A percentile compares a stretch with the other conserved stretches of the same genome.
phyloP scores from a whole-genome alignment of 2,888 invertebrate species.

The Ditylenchus weischeri region DNA sequence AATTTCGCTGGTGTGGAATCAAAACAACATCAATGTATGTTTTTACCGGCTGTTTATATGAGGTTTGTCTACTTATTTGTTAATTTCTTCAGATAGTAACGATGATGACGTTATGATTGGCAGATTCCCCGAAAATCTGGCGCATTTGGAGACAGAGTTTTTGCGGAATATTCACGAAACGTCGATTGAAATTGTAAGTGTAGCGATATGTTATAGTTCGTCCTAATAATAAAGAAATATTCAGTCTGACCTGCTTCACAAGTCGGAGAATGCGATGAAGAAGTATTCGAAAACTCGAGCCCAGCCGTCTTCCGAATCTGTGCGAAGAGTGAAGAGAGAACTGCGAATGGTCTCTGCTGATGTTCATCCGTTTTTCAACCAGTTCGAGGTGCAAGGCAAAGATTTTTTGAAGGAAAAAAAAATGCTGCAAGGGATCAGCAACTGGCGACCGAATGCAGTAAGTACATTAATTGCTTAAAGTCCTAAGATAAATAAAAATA shows the following conservation, averaged over 20 bases:
- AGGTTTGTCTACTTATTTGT: constrained; percentile 12
- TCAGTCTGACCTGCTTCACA: constrained; percentile 67
- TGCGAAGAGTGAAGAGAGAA: constrained; percentile 74
- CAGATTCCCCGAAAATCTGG: constrained; percentile 73
- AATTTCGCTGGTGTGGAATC: constrained; percentile 58
- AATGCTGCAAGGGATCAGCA: constrained; percentile 40
- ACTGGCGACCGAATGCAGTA: constrained; percentile 36
- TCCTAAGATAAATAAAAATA: not conserved
- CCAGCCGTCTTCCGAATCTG: constrained; percentile 81
- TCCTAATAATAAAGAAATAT: not conserved
- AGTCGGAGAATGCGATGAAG: constrained; percentile 82
- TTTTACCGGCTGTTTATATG: not conserved
- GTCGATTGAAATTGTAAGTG: constrained; percentile 71
- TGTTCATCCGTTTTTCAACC: constrained; percentile 33
- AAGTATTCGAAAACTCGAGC: constrained; percentile 85
- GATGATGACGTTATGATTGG: constrained; percentile 67
- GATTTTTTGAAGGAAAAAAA: not conserved
- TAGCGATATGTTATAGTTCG: not conserved
- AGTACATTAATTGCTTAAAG: constrained; percentile 6
- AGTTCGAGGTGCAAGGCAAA: constrained; percentile 8
- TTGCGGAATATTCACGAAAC: constrained; percentile 74
- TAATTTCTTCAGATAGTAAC: constrained; percentile 31
- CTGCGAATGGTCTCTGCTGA: constrained; percentile 23
- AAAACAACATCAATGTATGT: not conserved
- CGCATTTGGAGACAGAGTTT: constrained; percentile 79